A percentile compares a stretch with the other conserved stretches of the same genome.
Evolutionary conservation across 2,888 invertebrate species (phyloP).

Genomic region (Drosophila picticornis): DNA sequence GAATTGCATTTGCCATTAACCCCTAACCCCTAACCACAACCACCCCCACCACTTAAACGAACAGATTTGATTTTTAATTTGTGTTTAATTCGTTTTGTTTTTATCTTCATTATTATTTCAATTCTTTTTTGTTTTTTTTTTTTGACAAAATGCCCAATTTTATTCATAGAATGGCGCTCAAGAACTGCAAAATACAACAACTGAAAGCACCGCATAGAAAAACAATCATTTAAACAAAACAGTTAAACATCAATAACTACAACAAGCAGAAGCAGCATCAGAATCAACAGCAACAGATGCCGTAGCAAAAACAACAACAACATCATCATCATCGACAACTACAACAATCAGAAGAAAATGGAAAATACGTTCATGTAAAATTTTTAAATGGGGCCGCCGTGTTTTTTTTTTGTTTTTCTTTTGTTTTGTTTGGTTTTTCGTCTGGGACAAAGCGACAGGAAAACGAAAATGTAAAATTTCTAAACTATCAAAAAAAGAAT

Average conservation of each 20-base stretch:
- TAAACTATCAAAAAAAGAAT: conserved; percentile 17
- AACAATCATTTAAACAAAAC: conserved; percentile 32
- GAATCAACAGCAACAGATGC: conserved; percentile 25
- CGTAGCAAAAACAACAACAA: conserved; percentile 23
- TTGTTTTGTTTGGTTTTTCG: conserved; percentile 42
- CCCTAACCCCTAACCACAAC: background rate
- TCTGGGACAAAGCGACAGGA: conserved; percentile 47
- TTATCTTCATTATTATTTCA: conserved; percentile 41
- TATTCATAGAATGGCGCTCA: conserved; percentile 82
- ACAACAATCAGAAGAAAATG: conserved; percentile 23
- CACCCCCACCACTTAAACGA: background rate
- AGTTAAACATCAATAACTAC: conserved; percentile 27
- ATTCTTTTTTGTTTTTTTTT: conserved; percentile 6
- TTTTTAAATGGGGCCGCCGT: conserved; percentile 53
- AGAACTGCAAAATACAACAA: conserved; percentile 85
- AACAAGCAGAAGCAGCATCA: conserved; percentile 16
- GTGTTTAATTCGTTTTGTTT: conserved; percentile 40
- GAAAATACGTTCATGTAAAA: conserved; percentile 24
- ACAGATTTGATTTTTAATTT: conserved; percentile 27
- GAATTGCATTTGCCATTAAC: conserved; percentile 31
- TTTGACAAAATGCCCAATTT: conserved; percentile 29
- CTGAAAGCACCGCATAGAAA: conserved; percentile 85
- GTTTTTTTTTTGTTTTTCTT: conserved; percentile 45
- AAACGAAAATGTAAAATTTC: conserved; percentile 49
- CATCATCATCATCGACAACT: conserved; percentile 6